A percentile compares a stretch with the other conserved stretches of the same genome.
phyloP scores from a whole-genome alignment of 2,888 invertebrate genomes.

The Erebia aethiops region DNA sequence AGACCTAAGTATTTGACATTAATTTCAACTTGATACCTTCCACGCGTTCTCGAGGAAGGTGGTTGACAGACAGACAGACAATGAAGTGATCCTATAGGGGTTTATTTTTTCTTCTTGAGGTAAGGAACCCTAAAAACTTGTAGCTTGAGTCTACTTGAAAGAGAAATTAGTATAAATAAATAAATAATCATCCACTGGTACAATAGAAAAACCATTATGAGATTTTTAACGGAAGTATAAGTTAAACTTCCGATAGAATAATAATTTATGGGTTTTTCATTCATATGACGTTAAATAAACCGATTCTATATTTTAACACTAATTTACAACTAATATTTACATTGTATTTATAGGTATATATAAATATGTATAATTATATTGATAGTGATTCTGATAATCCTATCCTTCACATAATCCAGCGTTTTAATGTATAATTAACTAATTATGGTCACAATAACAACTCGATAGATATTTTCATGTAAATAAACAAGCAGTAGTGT shows the following conservation, averaged over 20 bases:
- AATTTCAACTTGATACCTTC: no score
- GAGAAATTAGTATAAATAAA: conserved; percentile 69
- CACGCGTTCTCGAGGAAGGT: no score
- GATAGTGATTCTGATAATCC: conserved; percentile 78
- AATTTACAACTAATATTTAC: conserved; percentile 82
- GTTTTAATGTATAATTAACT: conserved; percentile 82
- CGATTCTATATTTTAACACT: conserved; percentile 82
- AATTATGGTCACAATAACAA: conserved; percentile 83
- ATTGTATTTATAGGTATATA: conserved; percentile 82
- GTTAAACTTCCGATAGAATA: conserved; percentile 79
- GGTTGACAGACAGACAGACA: no score
- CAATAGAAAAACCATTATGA: conserved; percentile 81
- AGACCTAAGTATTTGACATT: no score
- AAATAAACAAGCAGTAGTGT: conserved; percentile 81
- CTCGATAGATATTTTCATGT: conserved; percentile 81
- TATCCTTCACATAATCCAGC: conserved; percentile 76
- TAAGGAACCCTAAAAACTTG: conserved; percentile 3
- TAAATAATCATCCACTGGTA: conserved; percentile 81
- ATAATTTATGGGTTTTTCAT: conserved; percentile 82
- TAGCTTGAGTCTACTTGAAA: conserved; percentile 53
- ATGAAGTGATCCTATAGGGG: no score
- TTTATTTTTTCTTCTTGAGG: no score
- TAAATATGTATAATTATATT: conserved; percentile 82
- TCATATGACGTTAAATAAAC: conserved; percentile 82
- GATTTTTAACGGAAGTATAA: conserved; percentile 81